These are phyloP conservation scores for Drosophila koepferae DNA, from an alignment of 2,888 invertebrate species.

Conservation along the genomic window DNA sequence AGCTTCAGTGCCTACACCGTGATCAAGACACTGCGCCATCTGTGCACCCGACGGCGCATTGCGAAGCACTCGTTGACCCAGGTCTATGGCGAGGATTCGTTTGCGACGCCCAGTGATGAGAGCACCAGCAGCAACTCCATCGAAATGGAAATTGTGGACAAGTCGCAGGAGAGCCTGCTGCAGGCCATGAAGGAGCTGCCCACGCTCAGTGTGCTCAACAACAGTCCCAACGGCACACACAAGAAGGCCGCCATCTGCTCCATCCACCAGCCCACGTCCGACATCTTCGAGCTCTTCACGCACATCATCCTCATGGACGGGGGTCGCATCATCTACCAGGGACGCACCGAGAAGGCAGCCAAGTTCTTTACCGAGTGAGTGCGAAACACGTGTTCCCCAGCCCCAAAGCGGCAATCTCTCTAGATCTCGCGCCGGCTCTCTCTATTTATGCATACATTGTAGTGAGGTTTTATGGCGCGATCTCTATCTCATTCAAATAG, in stretches of 20 bases:
- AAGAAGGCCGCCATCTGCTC: slow-evolving; percentile 92
- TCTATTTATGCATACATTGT: slow-evolving; percentile 1
- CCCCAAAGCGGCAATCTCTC: background rate
- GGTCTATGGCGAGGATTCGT: slow-evolving; percentile 79
- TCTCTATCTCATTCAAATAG: background rate
- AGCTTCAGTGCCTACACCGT: slow-evolving; percentile 94
- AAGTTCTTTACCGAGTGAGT: slow-evolving; percentile 90
- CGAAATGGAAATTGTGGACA: slow-evolving; percentile 78
- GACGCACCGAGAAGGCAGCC: slow-evolving; percentile 89
- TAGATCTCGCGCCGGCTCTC: background rate
- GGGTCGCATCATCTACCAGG: slow-evolving; percentile 92
- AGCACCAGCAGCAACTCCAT: slow-evolving; percentile 72
- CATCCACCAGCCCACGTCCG: slow-evolving; percentile 96
- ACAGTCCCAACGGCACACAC: slow-evolving; percentile 68
- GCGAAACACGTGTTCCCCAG: background rate
- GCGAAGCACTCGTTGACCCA: slow-evolving; percentile 69
- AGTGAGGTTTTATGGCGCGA: background rate
- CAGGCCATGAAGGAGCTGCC: slow-evolving; percentile 66
- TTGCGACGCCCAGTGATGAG: slow-evolving; percentile 63
- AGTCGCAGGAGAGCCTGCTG: slow-evolving; percentile 61
- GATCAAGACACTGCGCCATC: slow-evolving; percentile 88
- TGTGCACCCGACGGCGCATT: slow-evolving; percentile 86
- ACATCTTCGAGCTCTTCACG: slow-evolving; percentile 93
- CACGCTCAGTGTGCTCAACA: slow-evolving; percentile 68
- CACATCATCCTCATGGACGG: slow-evolving; percentile 91